phyloP scores from a whole-genome alignment of 2,113 vertebrate genomes.

The Tyrannus savana region DNA sequence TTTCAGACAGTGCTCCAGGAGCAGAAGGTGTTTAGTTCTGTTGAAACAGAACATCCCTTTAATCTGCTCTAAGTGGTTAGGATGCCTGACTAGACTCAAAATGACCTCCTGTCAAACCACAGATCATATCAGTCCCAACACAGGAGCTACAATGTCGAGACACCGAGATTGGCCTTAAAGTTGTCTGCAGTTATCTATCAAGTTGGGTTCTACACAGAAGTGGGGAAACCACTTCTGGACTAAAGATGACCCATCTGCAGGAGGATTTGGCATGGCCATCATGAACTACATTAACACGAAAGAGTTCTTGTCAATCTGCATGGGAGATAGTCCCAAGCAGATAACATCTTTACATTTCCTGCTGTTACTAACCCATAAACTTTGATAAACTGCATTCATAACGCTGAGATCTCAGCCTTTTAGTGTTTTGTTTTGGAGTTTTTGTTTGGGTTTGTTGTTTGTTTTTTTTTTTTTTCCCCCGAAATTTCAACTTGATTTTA shows the following conservation, averaged over 20 bases:
- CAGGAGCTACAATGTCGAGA: not conserved
- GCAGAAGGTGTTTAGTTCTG: not conserved
- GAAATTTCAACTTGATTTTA: not conserved
- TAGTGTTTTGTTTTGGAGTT: not conserved
- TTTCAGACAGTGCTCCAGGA: not conserved
- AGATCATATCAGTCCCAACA: not conserved
- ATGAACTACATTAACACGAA: rapidly evolving
- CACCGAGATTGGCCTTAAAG: not conserved
- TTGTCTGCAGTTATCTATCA: not conserved
- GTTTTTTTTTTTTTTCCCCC: not conserved
- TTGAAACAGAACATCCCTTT: not conserved
- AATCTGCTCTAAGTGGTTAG: not conserved
- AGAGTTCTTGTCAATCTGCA: not conserved
- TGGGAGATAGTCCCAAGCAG: not conserved
- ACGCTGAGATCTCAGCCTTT: not conserved
- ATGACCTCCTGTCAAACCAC: not conserved
- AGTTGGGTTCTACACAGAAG: not conserved
- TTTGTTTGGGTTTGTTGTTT: not conserved
- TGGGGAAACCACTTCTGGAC: not conserved
- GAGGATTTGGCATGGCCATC: rapidly evolving
- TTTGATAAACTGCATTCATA: not conserved
- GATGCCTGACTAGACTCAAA: not conserved
- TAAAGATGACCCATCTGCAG: not conserved
- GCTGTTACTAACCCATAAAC: not conserved
- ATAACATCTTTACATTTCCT: not conserved